Conservation (phyloP, 2,797 vertebrate species). For the Hephaestus fuliginosus region DNA sequence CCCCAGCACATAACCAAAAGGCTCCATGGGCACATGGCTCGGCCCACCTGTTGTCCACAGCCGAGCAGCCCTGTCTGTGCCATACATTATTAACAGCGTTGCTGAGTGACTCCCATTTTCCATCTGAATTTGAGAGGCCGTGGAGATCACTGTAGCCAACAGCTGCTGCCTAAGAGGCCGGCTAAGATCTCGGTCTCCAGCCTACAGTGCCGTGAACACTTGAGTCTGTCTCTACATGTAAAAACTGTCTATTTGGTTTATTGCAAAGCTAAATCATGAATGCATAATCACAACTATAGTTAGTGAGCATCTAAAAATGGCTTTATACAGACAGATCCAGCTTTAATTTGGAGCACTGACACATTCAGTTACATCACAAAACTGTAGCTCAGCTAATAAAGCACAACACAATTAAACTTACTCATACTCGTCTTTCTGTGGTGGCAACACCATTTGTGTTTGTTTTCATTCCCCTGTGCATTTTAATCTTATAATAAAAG, state of each 20-base stretch:
- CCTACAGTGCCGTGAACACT: slow-evolving; percentile 18
- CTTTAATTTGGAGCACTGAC: not conserved
- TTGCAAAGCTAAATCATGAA: slow-evolving; percentile 20
- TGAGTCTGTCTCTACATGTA: slow-evolving; percentile 14
- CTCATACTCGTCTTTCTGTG: not conserved
- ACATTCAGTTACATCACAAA: not conserved
- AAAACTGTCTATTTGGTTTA: not conserved
- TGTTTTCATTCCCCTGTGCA: not conserved
- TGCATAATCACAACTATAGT: not conserved
- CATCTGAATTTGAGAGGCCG: slow-evolving; percentile 83
- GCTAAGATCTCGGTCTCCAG: slow-evolving; percentile 63
- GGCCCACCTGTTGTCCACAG: slow-evolving; percentile 84
- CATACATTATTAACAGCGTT: slow-evolving; percentile 84
- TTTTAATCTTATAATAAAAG: slow-evolving; percentile 6
- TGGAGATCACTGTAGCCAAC: slow-evolving; percentile 78
- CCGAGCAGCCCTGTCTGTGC: slow-evolving; percentile 68
- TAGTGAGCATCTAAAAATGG: slow-evolving; percentile 18
- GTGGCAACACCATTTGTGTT: not conserved
- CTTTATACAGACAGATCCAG: slow-evolving; percentile 2
- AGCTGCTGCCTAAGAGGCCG: slow-evolving; percentile 75
- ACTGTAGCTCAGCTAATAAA: slow-evolving; percentile 3
- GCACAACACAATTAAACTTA: not conserved
- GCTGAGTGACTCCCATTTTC: slow-evolving; percentile 83
- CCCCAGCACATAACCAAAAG: slow-evolving; percentile 72
- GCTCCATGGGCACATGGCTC: slow-evolving; percentile 71